Conservation (phyloP, 2,888 invertebrate species). For the Melinaea menophilus region DNA sequence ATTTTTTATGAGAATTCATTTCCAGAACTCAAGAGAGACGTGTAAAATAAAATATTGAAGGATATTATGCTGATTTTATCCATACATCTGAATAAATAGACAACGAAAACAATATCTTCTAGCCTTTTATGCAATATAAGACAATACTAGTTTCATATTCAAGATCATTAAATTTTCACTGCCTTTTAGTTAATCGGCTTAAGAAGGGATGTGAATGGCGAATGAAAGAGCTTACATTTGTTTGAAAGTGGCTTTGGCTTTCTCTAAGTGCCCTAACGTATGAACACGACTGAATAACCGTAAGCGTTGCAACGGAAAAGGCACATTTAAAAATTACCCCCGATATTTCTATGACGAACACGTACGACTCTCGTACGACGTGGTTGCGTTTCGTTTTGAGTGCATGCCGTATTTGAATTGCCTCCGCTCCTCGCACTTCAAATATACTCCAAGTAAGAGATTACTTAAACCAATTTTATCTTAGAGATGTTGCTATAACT, state of each 20-base stretch:
- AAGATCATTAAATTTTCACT: constrained; percentile 65
- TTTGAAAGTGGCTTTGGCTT: constrained; percentile 69
- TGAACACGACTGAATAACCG: constrained; percentile 63
- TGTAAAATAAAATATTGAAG: neutral
- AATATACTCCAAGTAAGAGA: constrained; percentile 51
- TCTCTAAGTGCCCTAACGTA: constrained; percentile 69
- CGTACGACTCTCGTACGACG: constrained; percentile 45
- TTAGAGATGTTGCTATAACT: constrained; percentile 64
- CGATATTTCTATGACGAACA: constrained; percentile 73
- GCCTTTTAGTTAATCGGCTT: constrained; percentile 68
- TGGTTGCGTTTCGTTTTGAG: constrained; percentile 43
- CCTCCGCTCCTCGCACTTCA: constrained; percentile 40
- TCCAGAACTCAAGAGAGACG: neutral
- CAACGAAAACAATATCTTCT: constrained; percentile 3
- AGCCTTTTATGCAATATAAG: constrained; percentile 1
- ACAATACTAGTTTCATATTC: constrained; percentile 42
- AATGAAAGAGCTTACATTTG: constrained; percentile 71
- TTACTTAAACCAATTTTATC: constrained; percentile 69
- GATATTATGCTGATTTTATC: neutral
- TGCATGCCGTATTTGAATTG: constrained; percentile 59
- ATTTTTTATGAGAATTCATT: constrained; percentile 11
- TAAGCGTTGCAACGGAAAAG: constrained; percentile 69
- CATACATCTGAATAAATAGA: neutral
- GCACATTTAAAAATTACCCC: constrained; percentile 71
- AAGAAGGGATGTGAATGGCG: constrained; percentile 48